Percentiles rank a stretch among this genome's conserved stretches.
Conservation (phyloP, 2,888 invertebrate genomes). For the Pyrrhosoma nymphula region DNA sequence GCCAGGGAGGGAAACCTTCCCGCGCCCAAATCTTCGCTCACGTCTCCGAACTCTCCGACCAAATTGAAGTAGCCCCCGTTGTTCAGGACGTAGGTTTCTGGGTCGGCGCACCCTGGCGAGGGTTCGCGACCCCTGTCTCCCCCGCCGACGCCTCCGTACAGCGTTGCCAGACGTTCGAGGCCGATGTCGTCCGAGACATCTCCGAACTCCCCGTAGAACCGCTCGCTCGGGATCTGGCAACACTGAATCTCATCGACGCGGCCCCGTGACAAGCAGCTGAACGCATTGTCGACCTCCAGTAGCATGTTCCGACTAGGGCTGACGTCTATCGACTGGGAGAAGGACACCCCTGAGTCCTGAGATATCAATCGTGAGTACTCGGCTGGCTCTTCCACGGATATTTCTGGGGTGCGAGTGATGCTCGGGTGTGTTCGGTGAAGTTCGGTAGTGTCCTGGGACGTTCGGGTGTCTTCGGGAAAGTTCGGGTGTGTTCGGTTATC, state of each 20-base stretch:
- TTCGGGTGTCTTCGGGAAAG: neutral
- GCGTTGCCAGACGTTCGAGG: neutral
- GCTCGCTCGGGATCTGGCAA: neutral
- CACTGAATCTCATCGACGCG: neutral
- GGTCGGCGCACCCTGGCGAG: neutral
- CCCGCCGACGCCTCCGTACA: neutral
- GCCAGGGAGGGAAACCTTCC: neutral
- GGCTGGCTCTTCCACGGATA: neutral
- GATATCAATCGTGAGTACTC: neutral
- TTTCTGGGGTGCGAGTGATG: neutral
- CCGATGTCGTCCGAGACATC: conserved; percentile 48
- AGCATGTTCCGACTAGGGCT: neutral
- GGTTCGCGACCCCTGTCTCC: neutral
- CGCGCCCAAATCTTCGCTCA: neutral
- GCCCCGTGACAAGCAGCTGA: neutral
- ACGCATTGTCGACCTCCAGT: neutral
- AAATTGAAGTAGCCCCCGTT: neutral
- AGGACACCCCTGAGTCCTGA: conserved; percentile 14
- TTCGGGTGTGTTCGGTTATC: neutral
- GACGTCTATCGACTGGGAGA: neutral
- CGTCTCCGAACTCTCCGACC: conserved; percentile 30
- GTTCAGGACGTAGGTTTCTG: neutral
- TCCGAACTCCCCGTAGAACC: conserved; percentile 14
- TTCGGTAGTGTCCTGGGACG: neutral
- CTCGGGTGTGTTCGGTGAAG: neutral